Evolutionary conservation across 2,797 vertebrate species (phyloP).

Genomic region (Labeo calbasu): DNA sequence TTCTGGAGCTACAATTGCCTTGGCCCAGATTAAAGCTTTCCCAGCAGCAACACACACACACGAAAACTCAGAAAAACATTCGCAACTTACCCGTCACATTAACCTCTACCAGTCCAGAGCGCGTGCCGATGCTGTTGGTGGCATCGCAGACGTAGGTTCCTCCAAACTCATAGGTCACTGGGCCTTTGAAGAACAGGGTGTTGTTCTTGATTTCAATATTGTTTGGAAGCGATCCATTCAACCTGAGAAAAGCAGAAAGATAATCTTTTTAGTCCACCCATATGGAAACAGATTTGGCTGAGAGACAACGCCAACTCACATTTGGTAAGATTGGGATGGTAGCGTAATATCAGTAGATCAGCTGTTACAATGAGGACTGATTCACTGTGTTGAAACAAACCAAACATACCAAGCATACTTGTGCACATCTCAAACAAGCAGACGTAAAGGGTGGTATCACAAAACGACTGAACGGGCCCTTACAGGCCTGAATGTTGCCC

Average conservation of each 20-base stretch:
- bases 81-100: conserved; percentile 93
- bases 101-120: conserved; percentile 92
- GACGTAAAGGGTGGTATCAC: conserved; percentile 60
- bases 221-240: conserved; percentile 91
- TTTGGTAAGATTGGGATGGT: background rate
- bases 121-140: conserved; percentile 91
- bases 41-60: background rate
- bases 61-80: background rate
- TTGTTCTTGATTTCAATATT: conserved; percentile 94
- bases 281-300: conserved; percentile 6
- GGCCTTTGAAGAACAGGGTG: conserved; percentile 92
- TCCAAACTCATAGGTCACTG: conserved; percentile 86
- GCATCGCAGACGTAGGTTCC: conserved; percentile 94
- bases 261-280: background rate
- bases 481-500: conserved; percentile 43
- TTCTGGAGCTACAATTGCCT: conserved; percentile 22
- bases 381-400: conserved; percentile 60
- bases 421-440: background rate
- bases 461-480: conserved; percentile 16
- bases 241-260: conserved; percentile 57
- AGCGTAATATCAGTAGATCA: conserved; percentile 17
- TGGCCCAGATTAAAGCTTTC: conserved; percentile 6
- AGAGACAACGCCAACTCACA: background rate
- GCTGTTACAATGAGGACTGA: conserved; percentile 42
- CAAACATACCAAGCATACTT: conserved; percentile 69